These are phyloP conservation scores for Paramormyrops hopkinsi DNA, from an alignment of 2,797 vertebrate genomes.

Conservation along the genomic window DNA sequence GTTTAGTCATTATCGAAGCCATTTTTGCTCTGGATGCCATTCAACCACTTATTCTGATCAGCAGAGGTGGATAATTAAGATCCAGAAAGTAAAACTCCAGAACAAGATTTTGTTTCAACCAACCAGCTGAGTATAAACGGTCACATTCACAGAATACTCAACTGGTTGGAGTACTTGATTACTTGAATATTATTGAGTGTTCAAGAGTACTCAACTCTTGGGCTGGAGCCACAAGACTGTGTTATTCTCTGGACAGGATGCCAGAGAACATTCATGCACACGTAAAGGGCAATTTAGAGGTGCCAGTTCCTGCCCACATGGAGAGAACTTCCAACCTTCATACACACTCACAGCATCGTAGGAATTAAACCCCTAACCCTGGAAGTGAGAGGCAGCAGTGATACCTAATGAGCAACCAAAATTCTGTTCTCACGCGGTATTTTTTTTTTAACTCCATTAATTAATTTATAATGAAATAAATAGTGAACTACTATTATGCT, in stretches of 20 bases:
- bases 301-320: neutral
- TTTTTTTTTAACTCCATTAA: neutral
- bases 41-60: neutral
- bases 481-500: neutral
- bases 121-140: neutral
- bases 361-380: neutral
- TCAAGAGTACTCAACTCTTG: neutral
- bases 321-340: neutral
- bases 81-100: neutral
- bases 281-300: neutral
- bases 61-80: neutral
- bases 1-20: neutral
- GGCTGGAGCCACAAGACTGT: neutral
- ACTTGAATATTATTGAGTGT: neutral
- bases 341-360: neutral
- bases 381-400: neutral
- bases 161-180: neutral
- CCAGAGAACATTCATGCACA: neutral
- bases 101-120: neutral
- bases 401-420: neutral
- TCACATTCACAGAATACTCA: neutral
- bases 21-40: neutral
- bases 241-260: neutral
- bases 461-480: neutral
- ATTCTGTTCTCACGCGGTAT: neutral